A percentile compares a stretch with the other conserved stretches of the same genome.
These are phyloP conservation scores for Muscicapa comitata DNA, from an alignment of 2,797 vertebrate genomes.

Conservation along the genomic window DNA sequence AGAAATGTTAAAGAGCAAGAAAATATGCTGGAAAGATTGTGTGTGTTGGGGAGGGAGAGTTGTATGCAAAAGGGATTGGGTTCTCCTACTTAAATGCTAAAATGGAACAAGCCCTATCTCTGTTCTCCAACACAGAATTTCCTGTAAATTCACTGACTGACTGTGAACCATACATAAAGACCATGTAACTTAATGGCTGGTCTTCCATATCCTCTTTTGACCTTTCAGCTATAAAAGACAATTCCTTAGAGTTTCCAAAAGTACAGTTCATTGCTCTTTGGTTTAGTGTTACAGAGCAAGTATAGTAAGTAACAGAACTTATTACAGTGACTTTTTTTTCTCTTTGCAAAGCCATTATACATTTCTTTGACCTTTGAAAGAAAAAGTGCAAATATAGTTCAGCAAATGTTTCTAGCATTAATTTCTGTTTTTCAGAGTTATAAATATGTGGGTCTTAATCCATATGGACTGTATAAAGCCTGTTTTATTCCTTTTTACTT, in stretches of 20 bases:
- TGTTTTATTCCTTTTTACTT: not conserved
- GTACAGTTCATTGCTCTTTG: conserved; percentile 60
- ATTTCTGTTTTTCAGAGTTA: conserved; percentile 23
- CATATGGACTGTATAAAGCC: not conserved
- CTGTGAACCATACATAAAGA: conserved; percentile 30
- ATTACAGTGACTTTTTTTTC: not conserved
- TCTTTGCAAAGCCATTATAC: not conserved
- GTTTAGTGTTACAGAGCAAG: conserved; percentile 34
- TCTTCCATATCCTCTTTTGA: conserved; percentile 55
- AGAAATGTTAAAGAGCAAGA: not conserved
- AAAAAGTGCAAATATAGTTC: not conserved
- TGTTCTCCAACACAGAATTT: not conserved
- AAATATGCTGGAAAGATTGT: not conserved
- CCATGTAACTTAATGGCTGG: conserved; percentile 54
- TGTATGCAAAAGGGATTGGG: not conserved
- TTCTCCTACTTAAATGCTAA: conserved; percentile 6
- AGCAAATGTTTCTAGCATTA: conserved; percentile 45
- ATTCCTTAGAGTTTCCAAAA: conserved; percentile 59
- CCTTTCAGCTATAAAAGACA: conserved; percentile 64
- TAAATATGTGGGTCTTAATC: conserved; percentile 25
- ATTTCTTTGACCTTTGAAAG: conserved; percentile 33
- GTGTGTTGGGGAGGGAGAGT: not conserved
- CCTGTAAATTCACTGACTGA: conserved; percentile 41
- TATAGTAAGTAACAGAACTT: conserved; percentile 28
- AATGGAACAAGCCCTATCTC: not conserved